Evolutionary conservation across 1,140 invertebrate genomes (phyloP).

Genomic region (Himalopsyche phryganea): DNA sequence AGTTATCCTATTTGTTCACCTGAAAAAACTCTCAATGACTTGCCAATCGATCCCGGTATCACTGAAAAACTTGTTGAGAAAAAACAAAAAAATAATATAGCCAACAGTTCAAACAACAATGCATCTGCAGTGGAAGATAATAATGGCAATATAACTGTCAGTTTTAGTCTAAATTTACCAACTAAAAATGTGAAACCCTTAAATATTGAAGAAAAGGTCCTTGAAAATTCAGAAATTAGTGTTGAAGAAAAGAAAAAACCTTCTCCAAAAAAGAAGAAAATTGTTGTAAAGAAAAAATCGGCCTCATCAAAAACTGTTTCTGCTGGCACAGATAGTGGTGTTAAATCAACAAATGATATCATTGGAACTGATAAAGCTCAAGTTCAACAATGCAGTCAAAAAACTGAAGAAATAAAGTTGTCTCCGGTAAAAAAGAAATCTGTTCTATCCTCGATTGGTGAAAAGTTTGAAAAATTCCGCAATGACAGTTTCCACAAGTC

Average conservation of each 20-base stretch:
- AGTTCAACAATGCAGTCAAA: constrained; percentile 47
- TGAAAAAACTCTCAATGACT: constrained; percentile 43
- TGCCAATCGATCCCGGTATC: constrained; percentile 2
- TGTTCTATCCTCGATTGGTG: constrained; percentile 59
- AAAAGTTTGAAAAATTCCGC: constrained; percentile 63
- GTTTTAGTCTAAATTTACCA: constrained; percentile 50
- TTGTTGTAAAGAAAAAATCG: constrained; percentile 40
- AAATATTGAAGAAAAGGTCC: constrained; percentile 37
- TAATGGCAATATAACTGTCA: constrained; percentile 48
- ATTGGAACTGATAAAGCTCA: constrained; percentile 42
- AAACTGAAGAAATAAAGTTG: constrained; percentile 47
- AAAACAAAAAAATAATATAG: neutral
- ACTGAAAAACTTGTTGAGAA: neutral
- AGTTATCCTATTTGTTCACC: constrained; percentile 54
- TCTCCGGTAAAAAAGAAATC: constrained; percentile 54
- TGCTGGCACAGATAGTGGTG: neutral
- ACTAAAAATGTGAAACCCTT: constrained; percentile 39
- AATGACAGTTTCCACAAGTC: constrained; percentile 44
- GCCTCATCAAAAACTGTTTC: constrained; percentile 35
- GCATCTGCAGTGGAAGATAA: constrained; percentile 27
- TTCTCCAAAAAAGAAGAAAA: constrained; percentile 47
- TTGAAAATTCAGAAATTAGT: constrained; percentile 31
- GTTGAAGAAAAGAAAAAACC: constrained; percentile 44
- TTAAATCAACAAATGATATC: neutral
- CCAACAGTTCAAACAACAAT: neutral